These are phyloP conservation scores for Prionailurus bengalensis DNA, from an alignment of 2,113 vertebrate species.

Conservation along the genomic window DNA sequence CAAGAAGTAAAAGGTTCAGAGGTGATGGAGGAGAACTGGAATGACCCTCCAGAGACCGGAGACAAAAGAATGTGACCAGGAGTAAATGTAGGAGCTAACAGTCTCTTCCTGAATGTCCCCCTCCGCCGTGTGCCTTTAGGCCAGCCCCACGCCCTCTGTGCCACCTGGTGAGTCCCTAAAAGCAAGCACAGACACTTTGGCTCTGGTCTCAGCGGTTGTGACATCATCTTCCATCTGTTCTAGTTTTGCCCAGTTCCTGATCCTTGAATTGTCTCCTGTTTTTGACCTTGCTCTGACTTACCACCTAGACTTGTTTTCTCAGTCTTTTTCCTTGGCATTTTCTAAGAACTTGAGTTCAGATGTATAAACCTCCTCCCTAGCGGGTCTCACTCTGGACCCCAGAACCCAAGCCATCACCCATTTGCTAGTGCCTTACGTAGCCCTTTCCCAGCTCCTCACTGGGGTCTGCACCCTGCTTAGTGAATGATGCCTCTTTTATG, in stretches of 20 bases:
- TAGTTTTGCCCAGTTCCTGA: neutral
- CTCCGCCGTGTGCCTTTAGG: neutral
- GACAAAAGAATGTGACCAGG: neutral
- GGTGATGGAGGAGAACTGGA: neutral
- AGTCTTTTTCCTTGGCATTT: neutral
- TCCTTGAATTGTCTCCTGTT: neutral
- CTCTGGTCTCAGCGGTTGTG: neutral
- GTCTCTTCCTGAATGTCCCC: neutral
- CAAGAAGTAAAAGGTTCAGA: neutral
- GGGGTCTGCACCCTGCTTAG: neutral
- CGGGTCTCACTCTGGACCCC: neutral
- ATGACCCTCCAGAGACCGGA: neutral
- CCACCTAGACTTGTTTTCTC: neutral
- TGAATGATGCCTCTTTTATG: neutral
- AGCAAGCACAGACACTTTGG: accelerated
- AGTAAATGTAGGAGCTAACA: neutral
- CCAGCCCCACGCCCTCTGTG: accelerated
- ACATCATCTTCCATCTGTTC: neutral
- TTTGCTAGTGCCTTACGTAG: neutral
- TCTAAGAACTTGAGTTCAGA: neutral
- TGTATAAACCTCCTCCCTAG: neutral
- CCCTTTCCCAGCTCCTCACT: neutral
- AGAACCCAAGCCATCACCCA: neutral
- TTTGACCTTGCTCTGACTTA: neutral
- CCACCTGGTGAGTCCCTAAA: neutral